These are phyloP conservation scores for Hippocampus abdominalis DNA, from an alignment of 2,113 vertebrate species.

Conservation along the genomic window DNA sequence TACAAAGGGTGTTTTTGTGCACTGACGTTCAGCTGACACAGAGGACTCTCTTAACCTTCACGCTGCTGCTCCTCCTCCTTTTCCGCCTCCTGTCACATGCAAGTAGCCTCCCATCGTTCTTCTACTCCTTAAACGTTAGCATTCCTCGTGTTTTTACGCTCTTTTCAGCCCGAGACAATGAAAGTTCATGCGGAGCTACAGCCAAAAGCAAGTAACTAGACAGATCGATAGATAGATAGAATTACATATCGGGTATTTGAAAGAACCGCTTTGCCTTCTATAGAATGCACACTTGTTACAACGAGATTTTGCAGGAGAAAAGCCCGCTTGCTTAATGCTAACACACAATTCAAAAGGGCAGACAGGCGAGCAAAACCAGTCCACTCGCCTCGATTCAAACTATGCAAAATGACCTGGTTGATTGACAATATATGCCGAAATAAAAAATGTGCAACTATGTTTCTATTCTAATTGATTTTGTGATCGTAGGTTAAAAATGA, in stretches of 20 bases:
- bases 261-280: too few relatives aligned
- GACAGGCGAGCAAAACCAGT: too few relatives aligned
- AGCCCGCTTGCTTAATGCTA: too few relatives aligned
- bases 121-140: conserved; percentile 8
- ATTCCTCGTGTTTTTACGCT: conserved; percentile 5
- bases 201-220: conserved; percentile 69
- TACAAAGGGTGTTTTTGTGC: conserved; percentile 11
- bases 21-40: conserved; percentile 58
- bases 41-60: conserved; percentile 52
- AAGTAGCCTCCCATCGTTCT: conserved; percentile 49
- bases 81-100: conserved; percentile 58
- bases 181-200: conserved; percentile 54
- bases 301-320: too few relatives aligned
- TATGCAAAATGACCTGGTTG: too few relatives aligned
- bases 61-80: conserved; percentile 36
- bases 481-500: neutral
- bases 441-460: too few relatives aligned
- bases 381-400: too few relatives aligned
- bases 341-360: too few relatives aligned
- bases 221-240: neutral
- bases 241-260: too few relatives aligned
- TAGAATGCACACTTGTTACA: too few relatives aligned
- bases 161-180: conserved; percentile 58
- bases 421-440: too few relatives aligned
- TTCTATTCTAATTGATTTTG: too few relatives aligned